Conservation (phyloP, 2,797 vertebrate species). For the Falco novaeseelandiae region DNA sequence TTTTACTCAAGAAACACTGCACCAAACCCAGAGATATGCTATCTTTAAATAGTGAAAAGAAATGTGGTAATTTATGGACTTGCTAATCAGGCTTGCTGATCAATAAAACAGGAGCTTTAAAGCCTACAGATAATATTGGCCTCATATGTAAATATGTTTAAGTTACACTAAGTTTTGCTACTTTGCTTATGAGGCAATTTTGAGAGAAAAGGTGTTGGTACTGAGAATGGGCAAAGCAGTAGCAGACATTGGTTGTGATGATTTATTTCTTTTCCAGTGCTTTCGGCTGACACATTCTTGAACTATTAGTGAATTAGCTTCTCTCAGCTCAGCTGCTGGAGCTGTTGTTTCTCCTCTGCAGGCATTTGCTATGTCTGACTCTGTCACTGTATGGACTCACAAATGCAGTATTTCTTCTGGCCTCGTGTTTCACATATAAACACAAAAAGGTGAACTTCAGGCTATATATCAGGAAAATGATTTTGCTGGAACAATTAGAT, state of each 20-base stretch:
- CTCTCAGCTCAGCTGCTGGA: neutral
- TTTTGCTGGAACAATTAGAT: neutral
- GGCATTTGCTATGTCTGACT: neutral
- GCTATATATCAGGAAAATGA: neutral
- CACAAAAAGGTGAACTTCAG: neutral
- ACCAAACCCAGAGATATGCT: neutral
- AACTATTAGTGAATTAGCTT: neutral
- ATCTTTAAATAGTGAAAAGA: neutral
- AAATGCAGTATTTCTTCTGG: neutral
- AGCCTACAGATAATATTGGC: neutral
- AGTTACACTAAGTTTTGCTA: neutral
- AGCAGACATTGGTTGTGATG: neutral
- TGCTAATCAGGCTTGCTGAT: neutral
- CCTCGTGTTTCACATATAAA: neutral
- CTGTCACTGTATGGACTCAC: neutral
- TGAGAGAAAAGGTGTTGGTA: neutral
- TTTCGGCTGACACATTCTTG: neutral
- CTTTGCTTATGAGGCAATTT: neutral
- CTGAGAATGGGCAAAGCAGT: neutral
- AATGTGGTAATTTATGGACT: neutral
- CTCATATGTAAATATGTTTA: neutral
- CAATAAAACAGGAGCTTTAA: neutral
- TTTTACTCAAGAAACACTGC: neutral
- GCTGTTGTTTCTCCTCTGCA: neutral
- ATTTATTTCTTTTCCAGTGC: neutral